These are phyloP conservation scores for Hedya salicella DNA, from an alignment of 2,888 invertebrate genomes.

Conservation along the genomic window DNA sequence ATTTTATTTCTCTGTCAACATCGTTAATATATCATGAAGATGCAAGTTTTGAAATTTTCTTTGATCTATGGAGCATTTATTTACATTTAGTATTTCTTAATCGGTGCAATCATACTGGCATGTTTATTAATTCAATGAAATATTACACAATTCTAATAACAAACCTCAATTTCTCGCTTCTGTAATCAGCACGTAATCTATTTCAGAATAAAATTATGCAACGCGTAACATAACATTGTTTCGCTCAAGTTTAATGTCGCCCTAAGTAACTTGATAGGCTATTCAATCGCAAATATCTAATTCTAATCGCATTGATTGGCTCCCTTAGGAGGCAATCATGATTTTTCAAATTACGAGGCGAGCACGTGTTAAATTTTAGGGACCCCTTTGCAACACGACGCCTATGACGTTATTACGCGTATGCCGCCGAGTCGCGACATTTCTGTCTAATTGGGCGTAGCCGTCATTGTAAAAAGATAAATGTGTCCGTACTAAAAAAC, in stretches of 20 bases:
- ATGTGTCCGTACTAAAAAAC: conserved; percentile 20
- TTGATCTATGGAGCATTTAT: conserved; percentile 32
- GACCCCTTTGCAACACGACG: conserved; percentile 76
- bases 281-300: conserved; percentile 81
- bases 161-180: not conserved
- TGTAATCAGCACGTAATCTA: not conserved
- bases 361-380: conserved; percentile 81
- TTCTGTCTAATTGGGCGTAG: conserved; percentile 35
- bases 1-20: conserved; percentile 39
- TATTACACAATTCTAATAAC: not conserved
- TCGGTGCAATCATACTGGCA: not conserved
- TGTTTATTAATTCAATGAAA: conserved; percentile 28
- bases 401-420: conserved; percentile 57
- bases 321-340: conserved; percentile 83
- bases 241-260: conserved; percentile 52
- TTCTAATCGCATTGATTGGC: conserved; percentile 83
- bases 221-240: conserved; percentile 28
- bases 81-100: conserved; percentile 10
- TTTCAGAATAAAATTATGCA: conserved; percentile 11
- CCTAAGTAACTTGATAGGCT: conserved; percentile 77
- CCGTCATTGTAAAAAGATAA: conserved; percentile 36
- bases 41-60: conserved; percentile 32
- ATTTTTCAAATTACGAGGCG: conserved; percentile 78
- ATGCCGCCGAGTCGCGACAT: conserved; percentile 52
- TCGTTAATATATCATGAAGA: conserved; percentile 36